phyloP scores from a whole-genome alignment of 1,140 invertebrate species.

The Tribolium madens region DNA sequence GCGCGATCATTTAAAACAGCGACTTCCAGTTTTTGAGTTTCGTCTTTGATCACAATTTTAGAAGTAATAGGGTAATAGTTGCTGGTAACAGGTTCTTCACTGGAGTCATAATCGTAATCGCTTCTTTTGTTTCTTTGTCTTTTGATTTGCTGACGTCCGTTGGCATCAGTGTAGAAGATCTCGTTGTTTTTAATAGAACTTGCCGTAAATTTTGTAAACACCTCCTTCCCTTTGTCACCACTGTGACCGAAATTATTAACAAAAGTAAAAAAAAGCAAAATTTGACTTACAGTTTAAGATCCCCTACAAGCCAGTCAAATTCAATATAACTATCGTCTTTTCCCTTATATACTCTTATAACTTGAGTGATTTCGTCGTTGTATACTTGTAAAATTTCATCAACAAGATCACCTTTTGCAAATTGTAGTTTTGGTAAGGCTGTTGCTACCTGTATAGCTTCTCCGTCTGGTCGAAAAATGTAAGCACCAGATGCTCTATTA shows the following conservation, averaged over 20 bases:
- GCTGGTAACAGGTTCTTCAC: conserved; percentile 77
- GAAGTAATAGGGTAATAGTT: conserved; percentile 96
- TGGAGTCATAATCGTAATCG: conserved; percentile 76
- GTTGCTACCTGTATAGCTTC: conserved; percentile 64
- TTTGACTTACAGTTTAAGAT: conserved; percentile 73
- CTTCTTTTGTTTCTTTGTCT: conserved; percentile 63
- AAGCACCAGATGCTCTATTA: conserved; percentile 82
- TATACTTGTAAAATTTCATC: conserved; percentile 85
- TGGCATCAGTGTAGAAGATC: conserved; percentile 93
- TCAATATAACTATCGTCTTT: conserved; percentile 76
- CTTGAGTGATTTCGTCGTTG: conserved; percentile 84
- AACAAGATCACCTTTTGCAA: conserved; percentile 75
- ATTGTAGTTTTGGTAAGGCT: conserved; percentile 70
- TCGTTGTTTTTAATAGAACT: conserved; percentile 72
- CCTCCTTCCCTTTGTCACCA: conserved; percentile 78
- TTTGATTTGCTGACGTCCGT: conserved; percentile 89
- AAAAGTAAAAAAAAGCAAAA: neutral
- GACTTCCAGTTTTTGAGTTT: conserved; percentile 65
- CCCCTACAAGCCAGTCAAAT: conserved; percentile 91
- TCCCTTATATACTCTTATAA: conserved; percentile 78
- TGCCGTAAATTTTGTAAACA: conserved; percentile 79
- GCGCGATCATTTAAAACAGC: conserved; percentile 28
- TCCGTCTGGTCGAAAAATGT: conserved; percentile 83
- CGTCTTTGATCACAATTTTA: conserved; percentile 78
- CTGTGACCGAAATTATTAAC: neutral